Base-by-base conservation (phyloP, 2,888 invertebrate genomes). In the Digitonthophagus gazella region DNA sequence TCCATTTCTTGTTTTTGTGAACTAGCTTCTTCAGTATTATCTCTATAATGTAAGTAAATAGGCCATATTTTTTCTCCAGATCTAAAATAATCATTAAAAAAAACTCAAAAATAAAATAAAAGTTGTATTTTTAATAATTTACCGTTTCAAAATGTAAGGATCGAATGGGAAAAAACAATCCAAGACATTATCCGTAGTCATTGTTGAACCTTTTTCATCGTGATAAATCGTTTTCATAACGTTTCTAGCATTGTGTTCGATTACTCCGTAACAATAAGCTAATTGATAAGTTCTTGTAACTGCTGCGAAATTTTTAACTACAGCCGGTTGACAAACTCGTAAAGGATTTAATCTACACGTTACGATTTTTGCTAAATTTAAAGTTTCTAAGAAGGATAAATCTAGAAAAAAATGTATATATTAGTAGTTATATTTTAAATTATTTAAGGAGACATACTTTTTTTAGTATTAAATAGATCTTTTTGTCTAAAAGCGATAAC, bases 261-360 rank as follows among this genome's bases (percentile, higher is more conserved):
- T 90, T 63, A 97, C 89, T 0, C 95, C 89, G 80, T 95, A 93
- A 82, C 97, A 97, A 83, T 97, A 97, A 0, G 93, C 95, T 66
- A 98, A 85, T 79, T 97, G 97, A 80, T 96, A 93, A 6, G 90
- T 87, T 65, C 93, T 87, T 0, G 94, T 92, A 0, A 95, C 89
- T 0, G 91, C 89, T 0, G 95, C 91, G 82, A 96, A 96, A 15
- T 91, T 91, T 71, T 91, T 89, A 0, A 91, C 90, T 14, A 96
- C 90, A 0, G 90, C 89, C 0, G 90, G 87, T 55, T 91, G 87
- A 79, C 97, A 96, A 0, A 91, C 89, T 67, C 91, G 87, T 15
- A 98, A 85, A 0, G 98, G 98, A 84, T 98, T 98, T 70, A 98
- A 85, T 28, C 89, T 86, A 75, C 93, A 92, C 0, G 93, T 93